Evolutionary conservation across 2,888 invertebrate genomes (phyloP).

Genomic region (Microplitis deprimator): DNA sequence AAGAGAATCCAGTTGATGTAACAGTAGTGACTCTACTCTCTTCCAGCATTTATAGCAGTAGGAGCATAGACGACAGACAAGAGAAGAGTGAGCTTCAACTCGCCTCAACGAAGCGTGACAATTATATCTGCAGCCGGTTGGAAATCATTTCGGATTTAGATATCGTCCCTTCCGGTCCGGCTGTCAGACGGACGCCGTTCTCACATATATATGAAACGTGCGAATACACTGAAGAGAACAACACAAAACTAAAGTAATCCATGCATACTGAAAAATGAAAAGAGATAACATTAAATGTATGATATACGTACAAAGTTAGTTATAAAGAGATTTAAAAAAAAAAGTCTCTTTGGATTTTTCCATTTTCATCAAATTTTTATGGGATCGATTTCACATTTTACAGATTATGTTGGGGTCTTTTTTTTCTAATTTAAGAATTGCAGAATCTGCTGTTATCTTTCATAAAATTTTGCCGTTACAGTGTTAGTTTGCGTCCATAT

Average conservation of each 20-base stretch:
- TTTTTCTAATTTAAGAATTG: too few relatives aligned
- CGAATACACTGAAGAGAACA: not conserved
- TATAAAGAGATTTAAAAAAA: not conserved
- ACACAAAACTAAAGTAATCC: constrained; percentile 8
- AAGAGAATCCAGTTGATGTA: constrained; percentile 9
- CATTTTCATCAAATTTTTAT: too few relatives aligned
- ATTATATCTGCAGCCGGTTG: constrained; percentile 47
- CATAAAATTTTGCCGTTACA: too few relatives aligned
- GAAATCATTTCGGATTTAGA: constrained; percentile 49
- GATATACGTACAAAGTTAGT: not conserved
- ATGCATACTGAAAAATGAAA: constrained; percentile 1
- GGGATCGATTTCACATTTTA: too few relatives aligned
- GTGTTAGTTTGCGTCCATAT: too few relatives aligned
- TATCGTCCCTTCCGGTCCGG: constrained; percentile 46
- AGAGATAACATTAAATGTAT: not conserved
- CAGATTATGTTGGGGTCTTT: too few relatives aligned
- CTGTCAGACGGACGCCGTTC: constrained; percentile 32
- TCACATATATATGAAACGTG: constrained; percentile 4
- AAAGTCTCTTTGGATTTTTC: not conserved
- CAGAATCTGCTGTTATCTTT: too few relatives aligned
- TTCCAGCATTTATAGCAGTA: not conserved
- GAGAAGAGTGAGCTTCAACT: constrained; percentile 27
- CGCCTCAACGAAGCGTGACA: constrained; percentile 42
- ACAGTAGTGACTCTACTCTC: not conserved
- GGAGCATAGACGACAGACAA: not conserved